Conservation (phyloP, 1,140 invertebrate species). For the Tigriopus japonicus region DNA sequence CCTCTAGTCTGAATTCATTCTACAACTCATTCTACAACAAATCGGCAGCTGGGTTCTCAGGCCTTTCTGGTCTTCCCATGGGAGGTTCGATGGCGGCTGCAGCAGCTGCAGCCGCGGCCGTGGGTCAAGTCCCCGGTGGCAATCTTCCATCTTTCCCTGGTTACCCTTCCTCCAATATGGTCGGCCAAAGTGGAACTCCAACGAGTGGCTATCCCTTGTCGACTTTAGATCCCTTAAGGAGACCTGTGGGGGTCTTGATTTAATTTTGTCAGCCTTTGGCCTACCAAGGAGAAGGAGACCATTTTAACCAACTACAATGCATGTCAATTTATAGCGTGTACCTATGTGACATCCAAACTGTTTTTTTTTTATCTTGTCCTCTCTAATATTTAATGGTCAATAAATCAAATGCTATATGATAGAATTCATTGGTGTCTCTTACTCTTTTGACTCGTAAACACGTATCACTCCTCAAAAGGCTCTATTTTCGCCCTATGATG, state of each 20-base stretch:
- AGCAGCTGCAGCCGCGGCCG: not conserved
- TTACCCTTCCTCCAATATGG: too few species aligned
- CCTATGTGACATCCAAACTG: too few species aligned
- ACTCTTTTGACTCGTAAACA: too few species aligned
- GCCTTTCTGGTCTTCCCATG: not conserved
- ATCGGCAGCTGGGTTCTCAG: not conserved
- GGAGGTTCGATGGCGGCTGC: not conserved
- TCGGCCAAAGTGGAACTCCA: not conserved
- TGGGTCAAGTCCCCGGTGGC: not conserved
- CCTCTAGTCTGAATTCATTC: constrained; percentile 13
- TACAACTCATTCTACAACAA: constrained; percentile 9
- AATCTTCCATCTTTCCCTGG: not conserved
- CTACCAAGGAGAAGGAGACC: too few species aligned
- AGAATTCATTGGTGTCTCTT: too few species aligned
- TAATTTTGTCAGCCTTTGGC: not conserved
- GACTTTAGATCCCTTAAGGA: not conserved
- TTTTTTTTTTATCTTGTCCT: too few species aligned
- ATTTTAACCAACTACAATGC: too few species aligned
- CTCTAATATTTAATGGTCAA: too few species aligned
- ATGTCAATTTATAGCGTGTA: too few species aligned
- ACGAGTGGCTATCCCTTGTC: not conserved
- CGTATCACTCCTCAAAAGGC: too few species aligned
- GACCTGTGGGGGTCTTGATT: constrained; percentile 7
- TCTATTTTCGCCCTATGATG: too few species aligned
- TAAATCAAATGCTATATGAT: too few species aligned